Evolutionary conservation across 2,113 vertebrate genomes (phyloP).

Genomic region (Neodon shergylaensis): DNA sequence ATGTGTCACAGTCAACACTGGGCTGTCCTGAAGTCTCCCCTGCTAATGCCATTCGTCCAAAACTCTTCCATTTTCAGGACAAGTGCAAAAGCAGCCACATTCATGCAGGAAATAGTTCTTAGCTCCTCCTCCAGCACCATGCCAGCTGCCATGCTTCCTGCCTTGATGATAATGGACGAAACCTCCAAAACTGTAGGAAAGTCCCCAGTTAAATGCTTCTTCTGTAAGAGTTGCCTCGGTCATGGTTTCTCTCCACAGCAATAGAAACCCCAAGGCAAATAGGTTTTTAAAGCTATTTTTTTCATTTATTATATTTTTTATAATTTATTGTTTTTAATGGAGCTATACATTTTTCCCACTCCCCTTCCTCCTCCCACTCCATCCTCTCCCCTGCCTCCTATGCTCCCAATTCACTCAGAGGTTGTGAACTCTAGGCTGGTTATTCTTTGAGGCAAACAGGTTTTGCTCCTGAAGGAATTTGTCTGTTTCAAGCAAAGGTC

Average conservation of each 20-base stretch:
- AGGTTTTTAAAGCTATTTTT: background rate
- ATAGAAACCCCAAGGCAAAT: background rate
- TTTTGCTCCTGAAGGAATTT: slow-evolving; percentile 15
- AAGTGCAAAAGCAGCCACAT: background rate
- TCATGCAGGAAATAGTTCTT: background rate
- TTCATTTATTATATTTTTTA: no score
- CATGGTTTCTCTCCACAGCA: background rate
- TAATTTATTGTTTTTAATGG: no score
- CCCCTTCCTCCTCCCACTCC: no score
- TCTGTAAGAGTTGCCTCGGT: background rate
- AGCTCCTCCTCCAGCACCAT: background rate
- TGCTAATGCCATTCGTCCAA: background rate
- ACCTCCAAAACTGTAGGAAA: background rate
- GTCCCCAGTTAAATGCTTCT: background rate
- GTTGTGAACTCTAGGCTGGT: no score
- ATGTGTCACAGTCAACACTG: fast-evolving
- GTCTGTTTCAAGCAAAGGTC: background rate
- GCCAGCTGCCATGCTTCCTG: background rate
- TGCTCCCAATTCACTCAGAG: no score
- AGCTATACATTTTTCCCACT: no score
- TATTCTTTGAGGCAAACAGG: background rate
- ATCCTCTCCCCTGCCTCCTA: no score
- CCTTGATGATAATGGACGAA: background rate
- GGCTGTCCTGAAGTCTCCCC: background rate
- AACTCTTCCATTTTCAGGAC: background rate